Conservation (phyloP, 2,888 invertebrate species). For the Tetropium fuscum region DNA sequence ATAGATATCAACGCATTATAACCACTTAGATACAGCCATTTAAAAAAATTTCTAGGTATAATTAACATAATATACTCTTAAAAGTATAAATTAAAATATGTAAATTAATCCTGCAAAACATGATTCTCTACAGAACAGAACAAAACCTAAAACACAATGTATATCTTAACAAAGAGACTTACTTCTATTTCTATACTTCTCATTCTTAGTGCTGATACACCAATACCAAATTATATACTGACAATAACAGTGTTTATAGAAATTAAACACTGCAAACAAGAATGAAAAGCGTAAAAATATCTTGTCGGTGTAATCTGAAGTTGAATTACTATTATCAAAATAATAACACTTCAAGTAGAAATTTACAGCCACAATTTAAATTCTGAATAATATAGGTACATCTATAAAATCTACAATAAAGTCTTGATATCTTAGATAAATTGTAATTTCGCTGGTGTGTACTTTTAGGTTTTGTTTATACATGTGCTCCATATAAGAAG, state of each 20-base stretch:
- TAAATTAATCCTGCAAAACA: too few relatives aligned
- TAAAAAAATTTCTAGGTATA: slow-evolving; percentile 24
- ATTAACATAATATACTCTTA: slow-evolving; percentile 28
- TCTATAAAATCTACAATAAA: slow-evolving; percentile 9
- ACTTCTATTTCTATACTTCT: too few relatives aligned
- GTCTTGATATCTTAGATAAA: slow-evolving; percentile 3
- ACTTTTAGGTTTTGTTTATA: slow-evolving; percentile 24
- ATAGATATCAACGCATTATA: slow-evolving; percentile 28
- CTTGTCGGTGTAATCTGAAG: too few relatives aligned
- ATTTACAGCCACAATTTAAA: background rate
- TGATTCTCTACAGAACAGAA: slow-evolving; percentile 18
- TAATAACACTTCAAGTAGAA: too few relatives aligned
- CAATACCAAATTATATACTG: too few relatives aligned
- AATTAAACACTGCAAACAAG: too few relatives aligned
- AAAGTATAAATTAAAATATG: slow-evolving; percentile 25
- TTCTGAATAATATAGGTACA: background rate
- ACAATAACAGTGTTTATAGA: too few relatives aligned
- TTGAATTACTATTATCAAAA: too few relatives aligned
- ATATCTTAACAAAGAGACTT: too few relatives aligned
- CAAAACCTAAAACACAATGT: slow-evolving; percentile 16
- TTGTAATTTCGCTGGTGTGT: slow-evolving; percentile 10
- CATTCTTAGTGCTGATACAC: too few relatives aligned
- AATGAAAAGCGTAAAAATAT: too few relatives aligned
- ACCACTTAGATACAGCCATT: slow-evolving; percentile 29
- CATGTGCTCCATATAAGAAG: slow-evolving; percentile 21